Conservation (phyloP, 92 coral and sea anemone genomes). For the Epizoanthus rinbou region DNA sequence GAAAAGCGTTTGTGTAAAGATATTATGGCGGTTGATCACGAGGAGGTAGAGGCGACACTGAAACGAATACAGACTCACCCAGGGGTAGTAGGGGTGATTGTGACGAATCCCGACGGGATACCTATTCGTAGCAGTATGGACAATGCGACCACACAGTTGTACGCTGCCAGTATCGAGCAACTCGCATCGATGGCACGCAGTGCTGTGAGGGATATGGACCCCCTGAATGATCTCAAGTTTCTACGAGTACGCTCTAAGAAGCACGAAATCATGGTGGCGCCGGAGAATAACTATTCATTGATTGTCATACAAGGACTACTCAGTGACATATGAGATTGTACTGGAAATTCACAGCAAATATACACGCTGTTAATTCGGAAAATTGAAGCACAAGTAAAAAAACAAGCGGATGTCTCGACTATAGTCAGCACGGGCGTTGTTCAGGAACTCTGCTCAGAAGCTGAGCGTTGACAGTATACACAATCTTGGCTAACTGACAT, state of each 20-base stretch:
- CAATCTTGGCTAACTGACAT: no score
- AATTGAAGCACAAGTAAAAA: no score
- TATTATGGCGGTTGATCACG: slow-evolving; percentile 32
- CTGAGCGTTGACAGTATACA: no score
- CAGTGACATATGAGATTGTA: slow-evolving; percentile 26
- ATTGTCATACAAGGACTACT: slow-evolving; percentile 64
- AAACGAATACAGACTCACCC: slow-evolving; percentile 76
- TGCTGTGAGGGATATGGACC: slow-evolving; percentile 81
- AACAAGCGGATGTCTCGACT: no score
- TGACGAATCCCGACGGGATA: slow-evolving; percentile 72
- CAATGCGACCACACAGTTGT: slow-evolving; percentile 79
- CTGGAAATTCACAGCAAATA: no score
- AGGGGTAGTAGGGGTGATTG: slow-evolving; percentile 76
- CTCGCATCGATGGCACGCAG: slow-evolving; percentile 74
- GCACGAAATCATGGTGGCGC: slow-evolving; percentile 81
- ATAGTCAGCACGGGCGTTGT: no score
- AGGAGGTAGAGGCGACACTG: slow-evolving; percentile 75
- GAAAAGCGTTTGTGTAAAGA: background rate
- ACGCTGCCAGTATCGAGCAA: slow-evolving; percentile 54
- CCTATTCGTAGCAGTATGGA: slow-evolving; percentile 80
- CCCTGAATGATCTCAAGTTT: slow-evolving; percentile 75
- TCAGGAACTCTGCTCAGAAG: no score
- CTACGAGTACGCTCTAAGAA: slow-evolving; percentile 76
- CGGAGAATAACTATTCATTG: slow-evolving; percentile 65
- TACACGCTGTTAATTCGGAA: no score